Conservation (phyloP, 37 sponge, comb jelly and placozoan genomes). For the Cladorhizidae sp. region DNA sequence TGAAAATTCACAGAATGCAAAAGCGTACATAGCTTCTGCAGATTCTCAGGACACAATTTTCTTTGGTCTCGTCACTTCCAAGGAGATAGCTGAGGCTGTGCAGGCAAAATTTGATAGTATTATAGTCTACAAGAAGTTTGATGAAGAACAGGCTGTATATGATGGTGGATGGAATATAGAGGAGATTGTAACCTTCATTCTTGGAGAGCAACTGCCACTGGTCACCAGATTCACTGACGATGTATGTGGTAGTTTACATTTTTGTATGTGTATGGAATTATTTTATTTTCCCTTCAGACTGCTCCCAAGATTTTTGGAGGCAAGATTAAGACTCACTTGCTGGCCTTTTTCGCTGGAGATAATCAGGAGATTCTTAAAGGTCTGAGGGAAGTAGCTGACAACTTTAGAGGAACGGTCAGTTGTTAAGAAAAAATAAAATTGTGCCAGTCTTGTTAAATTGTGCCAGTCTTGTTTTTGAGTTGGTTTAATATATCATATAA, state of each 20-base stretch:
- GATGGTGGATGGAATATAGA: constrained; percentile 70
- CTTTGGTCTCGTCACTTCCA: constrained; percentile 63
- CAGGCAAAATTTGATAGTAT: constrained; percentile 57
- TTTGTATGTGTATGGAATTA: not conserved
- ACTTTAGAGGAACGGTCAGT: constrained; percentile 76
- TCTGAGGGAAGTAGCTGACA: constrained; percentile 52
- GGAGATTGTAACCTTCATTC: constrained; percentile 69
- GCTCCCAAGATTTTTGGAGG: constrained; percentile 97
- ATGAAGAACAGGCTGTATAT: constrained; percentile 66
- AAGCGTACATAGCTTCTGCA: constrained; percentile 76
- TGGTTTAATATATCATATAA: too few relatives aligned
- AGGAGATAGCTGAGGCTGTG: constrained; percentile 60
- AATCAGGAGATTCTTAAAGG: constrained; percentile 44
- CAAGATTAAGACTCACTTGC: constrained; percentile 74
- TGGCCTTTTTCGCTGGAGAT: constrained; percentile 65
- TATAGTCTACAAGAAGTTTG: constrained; percentile 84
- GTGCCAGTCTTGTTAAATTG: too few relatives aligned
- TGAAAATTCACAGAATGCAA: constrained; percentile 50
- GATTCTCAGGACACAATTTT: constrained; percentile 47
- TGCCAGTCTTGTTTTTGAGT: too few relatives aligned
- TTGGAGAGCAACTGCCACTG: constrained; percentile 73
- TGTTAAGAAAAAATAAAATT: too few relatives aligned
- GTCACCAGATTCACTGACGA: constrained; percentile 87
- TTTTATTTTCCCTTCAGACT: constrained; percentile 48
- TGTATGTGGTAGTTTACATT: constrained; percentile 63